Percentiles rank a stretch among this genome's conserved stretches.
These are phyloP conservation scores for Actinopyga echinites DNA, from an alignment of 53 echinoderm and acorn worm genomes.

Conservation along the genomic window DNA sequence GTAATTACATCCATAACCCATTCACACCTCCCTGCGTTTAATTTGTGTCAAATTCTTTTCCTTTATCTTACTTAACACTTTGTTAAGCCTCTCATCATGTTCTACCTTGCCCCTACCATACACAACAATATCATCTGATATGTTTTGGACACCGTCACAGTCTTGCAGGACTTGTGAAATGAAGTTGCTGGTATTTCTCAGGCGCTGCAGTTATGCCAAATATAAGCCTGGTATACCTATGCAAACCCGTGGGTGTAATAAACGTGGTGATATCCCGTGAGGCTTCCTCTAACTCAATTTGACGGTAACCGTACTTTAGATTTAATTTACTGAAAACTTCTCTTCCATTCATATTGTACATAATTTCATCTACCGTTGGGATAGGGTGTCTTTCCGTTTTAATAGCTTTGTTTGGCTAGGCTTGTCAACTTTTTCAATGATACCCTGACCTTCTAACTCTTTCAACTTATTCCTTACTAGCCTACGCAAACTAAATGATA, in stretches of 20 bases:
- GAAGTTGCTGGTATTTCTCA: conserved; percentile 61
- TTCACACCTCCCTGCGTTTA: conserved; percentile 55
- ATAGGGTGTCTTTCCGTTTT: conserved; percentile 51
- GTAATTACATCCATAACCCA: conserved; percentile 45
- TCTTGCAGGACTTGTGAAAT: conserved; percentile 56
- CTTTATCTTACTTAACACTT: conserved; percentile 53
- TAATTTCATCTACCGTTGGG: conserved; percentile 62
- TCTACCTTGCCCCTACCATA: conserved; percentile 41
- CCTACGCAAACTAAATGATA: conserved; percentile 35
- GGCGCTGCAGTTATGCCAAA: conserved; percentile 59
- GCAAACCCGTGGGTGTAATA: conserved; percentile 52
- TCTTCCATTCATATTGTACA: conserved; percentile 64
- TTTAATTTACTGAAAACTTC: conserved; percentile 67
- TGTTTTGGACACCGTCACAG: conserved; percentile 61
- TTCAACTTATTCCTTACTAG: not conserved
- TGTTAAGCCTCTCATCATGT: conserved; percentile 59
- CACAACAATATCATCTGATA: conserved; percentile 73
- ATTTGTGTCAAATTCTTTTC: conserved; percentile 54
- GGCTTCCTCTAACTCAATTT: conserved; percentile 61
- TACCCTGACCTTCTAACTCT: no score
- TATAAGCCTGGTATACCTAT: conserved; percentile 61
- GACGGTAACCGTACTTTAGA: conserved; percentile 61
- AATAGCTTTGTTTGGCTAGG: conserved; percentile 40
- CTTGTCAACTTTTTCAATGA: no score
- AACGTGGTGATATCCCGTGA: conserved; percentile 68